Evolutionary conservation across 2,888 invertebrate species (phyloP), one percentile per base, ranked within the genome.

Genomic region (Brassicogethes aeneus): DNA sequence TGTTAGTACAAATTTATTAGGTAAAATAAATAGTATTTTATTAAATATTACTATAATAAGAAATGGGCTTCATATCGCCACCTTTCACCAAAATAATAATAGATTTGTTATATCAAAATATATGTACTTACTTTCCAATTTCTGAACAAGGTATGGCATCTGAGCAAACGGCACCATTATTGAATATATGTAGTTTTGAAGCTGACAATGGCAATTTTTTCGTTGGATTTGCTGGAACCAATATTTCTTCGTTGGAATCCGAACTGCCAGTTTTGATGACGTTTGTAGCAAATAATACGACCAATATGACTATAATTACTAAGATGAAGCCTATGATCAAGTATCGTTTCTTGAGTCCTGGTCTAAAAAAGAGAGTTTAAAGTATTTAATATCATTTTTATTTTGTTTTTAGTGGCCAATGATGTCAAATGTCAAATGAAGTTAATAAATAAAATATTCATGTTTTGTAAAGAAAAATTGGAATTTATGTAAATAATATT

Each of bases 61-160:
- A n/a, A n/a, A n/a, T n/a, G n/a, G n/a, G n/a, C n/a, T n/a, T n/a
- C n/a, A n/a, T n/a, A n/a, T n/a, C n/a, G n/a, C n/a, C n/a, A n/a
- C n/a, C n/a, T n/a, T n/a, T n/a, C n/a, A n/a, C n/a, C n/a, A n/a
- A n/a, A n/a, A n/a, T n/a, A n/a, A n/a, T n/a, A n/a, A n/a, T n/a
- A n/a, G n/a, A n/a, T n/a, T n/a, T n/a, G n/a, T n/a, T n/a, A n/a
- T n/a, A n/a, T n/a, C n/a, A n/a, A 10, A 23, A 23, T 23, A 5
- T 7, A 23, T 23, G 5, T 15, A 62, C 63, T 67, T 69, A 89
- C 88, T 76, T 82, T 64, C 89, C 90, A 51, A 89, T 79, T 46
- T 72, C 64, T 2, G 89, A 87, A 65, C 90, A 91, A 3, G 76
- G 74, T 2, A 74, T 72, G 2, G 80, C 81, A 61, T 91, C 91